Percentiles rank a stretch among this genome's conserved stretches.
Conservation (phyloP, 2,113 vertebrate genomes). For the Otocyon megalotis region DNA sequence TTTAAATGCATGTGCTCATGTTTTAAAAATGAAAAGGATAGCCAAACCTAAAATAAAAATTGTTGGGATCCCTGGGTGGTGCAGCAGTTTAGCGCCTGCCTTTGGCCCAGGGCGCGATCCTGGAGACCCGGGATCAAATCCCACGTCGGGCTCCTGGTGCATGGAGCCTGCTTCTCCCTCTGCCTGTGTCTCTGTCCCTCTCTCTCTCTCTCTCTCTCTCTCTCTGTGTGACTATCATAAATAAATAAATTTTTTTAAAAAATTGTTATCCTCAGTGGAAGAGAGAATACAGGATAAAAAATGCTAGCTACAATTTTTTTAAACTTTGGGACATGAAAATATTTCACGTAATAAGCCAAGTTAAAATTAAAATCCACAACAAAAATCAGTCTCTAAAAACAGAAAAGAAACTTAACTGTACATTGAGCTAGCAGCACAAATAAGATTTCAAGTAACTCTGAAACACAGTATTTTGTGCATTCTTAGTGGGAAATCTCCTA, state of each 20-base stretch:
- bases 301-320: background rate
- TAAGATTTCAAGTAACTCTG: background rate
- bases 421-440: background rate
- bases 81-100: too few relatives aligned
- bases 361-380: background rate
- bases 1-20: background rate
- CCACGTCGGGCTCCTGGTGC: too few relatives aligned
- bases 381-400: background rate
- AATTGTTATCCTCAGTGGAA: background rate
- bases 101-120: too few relatives aligned
- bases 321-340: background rate
- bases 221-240: too few relatives aligned
- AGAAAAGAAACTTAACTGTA: background rate
- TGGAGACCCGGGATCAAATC: too few relatives aligned
- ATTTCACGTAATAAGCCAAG: background rate
- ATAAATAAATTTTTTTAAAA: too few relatives aligned
- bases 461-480: background rate
- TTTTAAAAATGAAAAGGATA: background rate
- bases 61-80: too few relatives aligned
- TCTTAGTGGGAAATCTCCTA: background rate
- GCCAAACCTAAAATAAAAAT: background rate
- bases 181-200: too few relatives aligned
- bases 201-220: too few relatives aligned
- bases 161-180: too few relatives aligned
- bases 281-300: background rate